These are phyloP conservation scores for Anoplophora glabripennis DNA, from an alignment of 1,140 invertebrate genomes.

Conservation along the genomic window DNA sequence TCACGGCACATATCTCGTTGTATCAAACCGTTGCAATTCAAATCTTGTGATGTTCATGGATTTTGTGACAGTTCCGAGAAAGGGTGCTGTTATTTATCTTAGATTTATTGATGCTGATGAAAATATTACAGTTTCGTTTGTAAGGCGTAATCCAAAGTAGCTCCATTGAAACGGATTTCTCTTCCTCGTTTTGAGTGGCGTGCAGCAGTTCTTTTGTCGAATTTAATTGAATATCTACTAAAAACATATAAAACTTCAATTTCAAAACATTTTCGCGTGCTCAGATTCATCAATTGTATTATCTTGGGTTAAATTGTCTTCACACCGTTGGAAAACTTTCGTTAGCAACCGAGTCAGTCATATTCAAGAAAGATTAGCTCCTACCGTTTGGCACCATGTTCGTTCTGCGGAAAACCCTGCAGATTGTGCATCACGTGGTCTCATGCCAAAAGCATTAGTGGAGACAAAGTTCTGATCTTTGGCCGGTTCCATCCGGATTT, in stretches of 20 bases:
- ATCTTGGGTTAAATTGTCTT: conserved; percentile 31
- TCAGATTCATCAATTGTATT: conserved; percentile 29
- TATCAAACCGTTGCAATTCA: background rate
- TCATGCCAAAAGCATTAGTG: too few relatives aligned
- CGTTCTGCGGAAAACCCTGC: too few relatives aligned
- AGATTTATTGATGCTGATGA: background rate
- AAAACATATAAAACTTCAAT: background rate
- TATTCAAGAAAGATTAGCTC: too few relatives aligned
- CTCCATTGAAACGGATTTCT: conserved; percentile 40
- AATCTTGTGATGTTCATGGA: background rate
- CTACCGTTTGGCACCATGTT: too few relatives aligned
- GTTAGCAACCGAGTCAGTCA: too few relatives aligned
- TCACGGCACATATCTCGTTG: conserved; percentile 1
- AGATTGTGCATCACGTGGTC: too few relatives aligned
- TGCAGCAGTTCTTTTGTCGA: conserved; percentile 31
- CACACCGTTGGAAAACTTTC: too few relatives aligned
- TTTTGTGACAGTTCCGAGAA: background rate
- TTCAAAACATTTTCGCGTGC: conserved; percentile 8
- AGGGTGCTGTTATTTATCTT: background rate
- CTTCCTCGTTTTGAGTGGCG: conserved; percentile 37
- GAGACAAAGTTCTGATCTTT: too few relatives aligned
- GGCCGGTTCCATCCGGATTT: too few relatives aligned
- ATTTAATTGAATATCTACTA: conserved; percentile 10
- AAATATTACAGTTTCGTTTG: background rate
- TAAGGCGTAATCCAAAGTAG: conserved; percentile 33